A percentile compares a stretch with the other conserved stretches of the same genome.
phyloP scores from a whole-genome alignment of 2,888 invertebrate species.

The Chrysolina haemoptera region DNA sequence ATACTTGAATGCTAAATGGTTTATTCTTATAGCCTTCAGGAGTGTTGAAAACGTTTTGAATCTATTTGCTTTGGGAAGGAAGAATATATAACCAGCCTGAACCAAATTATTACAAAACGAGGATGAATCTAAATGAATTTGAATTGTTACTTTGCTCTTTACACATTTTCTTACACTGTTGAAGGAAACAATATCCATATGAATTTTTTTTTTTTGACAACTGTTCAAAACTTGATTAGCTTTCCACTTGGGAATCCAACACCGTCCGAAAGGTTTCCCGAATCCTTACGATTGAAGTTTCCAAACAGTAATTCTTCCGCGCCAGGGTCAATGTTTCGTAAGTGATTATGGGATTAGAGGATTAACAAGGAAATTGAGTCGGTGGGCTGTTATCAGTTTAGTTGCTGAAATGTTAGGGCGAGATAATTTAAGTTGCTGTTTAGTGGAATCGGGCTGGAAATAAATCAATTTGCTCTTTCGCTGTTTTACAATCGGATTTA shows the following conservation, averaged over 20 bases:
- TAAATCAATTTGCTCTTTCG: neutral
- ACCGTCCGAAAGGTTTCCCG: conserved; percentile 34
- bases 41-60: no score
- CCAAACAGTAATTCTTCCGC: conserved; percentile 32
- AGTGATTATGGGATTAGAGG: conserved; percentile 24
- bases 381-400: conserved; percentile 4
- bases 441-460: neutral
- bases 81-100: no score
- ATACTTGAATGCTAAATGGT: no score
- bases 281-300: conserved; percentile 38
- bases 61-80: no score
- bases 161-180: no score
- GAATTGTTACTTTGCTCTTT: no score
- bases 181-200: no score
- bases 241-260: conserved; percentile 31
- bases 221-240: no score
- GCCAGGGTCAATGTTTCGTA: conserved; percentile 27
- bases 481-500: neutral
- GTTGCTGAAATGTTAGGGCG: conserved; percentile 7
- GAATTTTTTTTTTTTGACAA: no score
- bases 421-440: neutral
- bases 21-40: no score
- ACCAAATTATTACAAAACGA: no score
- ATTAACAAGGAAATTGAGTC: conserved; percentile 20
- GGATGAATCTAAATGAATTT: no score